Evolutionary conservation across 2,888 invertebrate species (phyloP).

Genomic region (Trachelus stipa): DNA sequence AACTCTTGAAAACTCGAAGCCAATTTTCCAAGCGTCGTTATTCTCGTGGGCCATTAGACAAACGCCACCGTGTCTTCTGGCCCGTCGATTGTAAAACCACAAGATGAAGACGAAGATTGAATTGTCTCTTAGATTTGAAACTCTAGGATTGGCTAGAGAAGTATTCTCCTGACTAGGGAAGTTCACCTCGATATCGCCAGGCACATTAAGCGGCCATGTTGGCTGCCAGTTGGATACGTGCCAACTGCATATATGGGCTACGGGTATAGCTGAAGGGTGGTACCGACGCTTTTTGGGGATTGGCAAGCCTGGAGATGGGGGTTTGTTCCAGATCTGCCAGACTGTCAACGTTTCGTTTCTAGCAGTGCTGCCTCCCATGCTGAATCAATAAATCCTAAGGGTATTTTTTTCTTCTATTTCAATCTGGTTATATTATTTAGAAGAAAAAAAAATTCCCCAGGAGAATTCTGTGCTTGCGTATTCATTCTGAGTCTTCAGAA

Average conservation of each 20-base stretch:
- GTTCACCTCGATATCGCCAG: not conserved
- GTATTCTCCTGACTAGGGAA: not conserved
- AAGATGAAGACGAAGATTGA: not conserved
- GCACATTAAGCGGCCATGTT: conserved; percentile 15
- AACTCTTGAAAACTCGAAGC: not conserved
- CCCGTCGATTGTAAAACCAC: not conserved
- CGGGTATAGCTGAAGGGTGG: not conserved
- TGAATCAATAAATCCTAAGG: conserved; percentile 34
- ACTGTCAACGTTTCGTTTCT: conserved; percentile 35
- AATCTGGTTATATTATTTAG: conserved; percentile 13
- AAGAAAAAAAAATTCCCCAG: conserved; percentile 25
- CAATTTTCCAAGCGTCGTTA: not conserved
- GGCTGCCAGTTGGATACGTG: conserved; percentile 29
- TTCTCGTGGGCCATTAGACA: not conserved
- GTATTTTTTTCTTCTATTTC: conserved; percentile 11
- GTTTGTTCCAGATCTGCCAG: conserved; percentile 35
- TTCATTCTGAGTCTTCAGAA: not conserved
- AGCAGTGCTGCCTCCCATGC: not conserved
- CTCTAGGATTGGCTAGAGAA: not conserved
- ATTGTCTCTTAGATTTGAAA: not conserved
- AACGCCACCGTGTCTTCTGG: not conserved
- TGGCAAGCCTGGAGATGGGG: not conserved
- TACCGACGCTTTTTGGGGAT: not conserved
- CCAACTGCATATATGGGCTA: conserved; percentile 16
- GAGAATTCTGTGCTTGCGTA: not conserved